phyloP scores from a whole-genome alignment of 2,797 vertebrate species.

The Notoglanidium macrostoma region DNA sequence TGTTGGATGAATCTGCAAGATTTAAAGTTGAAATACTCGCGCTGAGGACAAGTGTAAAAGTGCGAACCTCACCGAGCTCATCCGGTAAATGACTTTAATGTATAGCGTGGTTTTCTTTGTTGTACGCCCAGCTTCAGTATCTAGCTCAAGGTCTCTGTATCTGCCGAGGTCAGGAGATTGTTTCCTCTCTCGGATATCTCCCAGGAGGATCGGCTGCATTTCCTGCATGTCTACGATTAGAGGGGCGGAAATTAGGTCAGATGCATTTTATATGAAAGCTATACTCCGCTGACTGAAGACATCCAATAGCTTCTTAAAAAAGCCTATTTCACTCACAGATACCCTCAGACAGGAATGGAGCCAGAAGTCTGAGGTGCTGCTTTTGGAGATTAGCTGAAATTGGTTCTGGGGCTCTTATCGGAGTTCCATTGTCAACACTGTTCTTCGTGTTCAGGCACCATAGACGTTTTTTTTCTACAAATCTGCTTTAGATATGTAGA shows the following conservation, averaged over 20 bases:
- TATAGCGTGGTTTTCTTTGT: not conserved
- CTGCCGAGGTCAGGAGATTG: conserved; percentile 22
- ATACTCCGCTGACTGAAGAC: conserved; percentile 52
- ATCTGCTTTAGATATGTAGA: not conserved
- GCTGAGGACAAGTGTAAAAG: not conserved
- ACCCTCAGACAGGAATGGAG: conserved; percentile 6
- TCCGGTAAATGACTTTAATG: not conserved
- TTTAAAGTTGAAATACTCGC: not conserved
- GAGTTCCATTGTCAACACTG: conserved; percentile 40
- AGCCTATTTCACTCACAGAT: conserved; percentile 24
- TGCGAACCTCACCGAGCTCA: not conserved
- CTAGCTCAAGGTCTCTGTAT: not conserved
- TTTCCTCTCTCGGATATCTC: conserved; percentile 45
- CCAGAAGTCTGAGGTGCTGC: conserved; percentile 26
- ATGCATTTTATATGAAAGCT: conserved; percentile 57
- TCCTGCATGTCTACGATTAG: conserved; percentile 54
- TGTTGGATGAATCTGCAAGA: not conserved
- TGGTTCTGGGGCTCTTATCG: conserved; percentile 53
- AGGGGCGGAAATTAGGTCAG: conserved; percentile 57
- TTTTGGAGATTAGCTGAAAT: conserved; percentile 52
- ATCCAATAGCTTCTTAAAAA: conserved; percentile 37
- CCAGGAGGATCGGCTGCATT: conserved; percentile 46
- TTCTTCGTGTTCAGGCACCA: not conserved
- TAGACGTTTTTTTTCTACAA: not conserved
- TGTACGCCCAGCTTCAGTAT: not conserved